Base-by-base conservation (phyloP, 2,113 vertebrate genomes). In the Diadophis punctatus region DNA sequence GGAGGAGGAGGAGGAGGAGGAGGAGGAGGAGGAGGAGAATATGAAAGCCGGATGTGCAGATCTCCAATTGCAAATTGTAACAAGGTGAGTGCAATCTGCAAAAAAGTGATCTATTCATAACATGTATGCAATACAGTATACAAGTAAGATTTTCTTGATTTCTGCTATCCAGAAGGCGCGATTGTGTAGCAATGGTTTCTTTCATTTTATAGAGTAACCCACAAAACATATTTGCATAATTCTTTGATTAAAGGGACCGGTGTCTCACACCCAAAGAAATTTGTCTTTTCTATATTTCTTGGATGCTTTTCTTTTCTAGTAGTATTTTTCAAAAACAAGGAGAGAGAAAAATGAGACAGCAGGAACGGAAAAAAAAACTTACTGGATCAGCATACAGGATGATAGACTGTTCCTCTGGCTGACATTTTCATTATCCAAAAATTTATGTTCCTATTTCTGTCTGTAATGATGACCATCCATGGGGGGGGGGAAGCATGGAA, bases 381-480 rank as follows among this genome's bases (percentile, higher is more conserved):
- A 96, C 94, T 95, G 95, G 96, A 98, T 98, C 98, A 98, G 97
- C 98, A 97, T 95, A 94, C 93, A 93, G 96, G 95, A 96, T 98
- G 98, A 98, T 98, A 97, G 98, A 98, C 97, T 96, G 96, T 96
- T 92, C 97, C 97, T 98, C 98, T 98, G 97, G 98, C 97, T 98
- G 98, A 99, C 98, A 98, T 98, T 98, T 99, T 98, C 98, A 99
- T 99, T 98, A 98, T 98, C 96, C 95, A 97, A 97, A 97, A 98
- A 99, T 99, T 98, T 98, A 98, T 99, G 98, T 97, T 97, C 98
- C 98, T 98, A 98, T 98, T 98, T 98, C 98, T 98, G 97, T 98
- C 97, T 98, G 96, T 98, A 97, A 98, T 98, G 98, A 98, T 98
- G 98, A 98, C 98, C 98, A 97, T 98, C 98, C 97, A 96, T 95